Evolutionary conservation across 1,140 invertebrate genomes (phyloP).

Genomic region (Aphidius gifuensis): DNA sequence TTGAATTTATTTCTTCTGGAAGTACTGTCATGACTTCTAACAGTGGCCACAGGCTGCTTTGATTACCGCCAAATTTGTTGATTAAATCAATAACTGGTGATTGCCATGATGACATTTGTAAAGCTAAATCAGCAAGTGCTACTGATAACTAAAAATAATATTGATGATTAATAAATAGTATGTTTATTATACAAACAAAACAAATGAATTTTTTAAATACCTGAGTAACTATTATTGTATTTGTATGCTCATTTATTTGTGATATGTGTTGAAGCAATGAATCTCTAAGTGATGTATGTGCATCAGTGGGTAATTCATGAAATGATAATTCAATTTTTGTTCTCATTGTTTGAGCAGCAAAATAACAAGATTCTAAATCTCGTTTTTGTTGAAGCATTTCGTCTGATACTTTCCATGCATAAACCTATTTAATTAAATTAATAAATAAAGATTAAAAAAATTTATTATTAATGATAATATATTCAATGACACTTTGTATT

Average conservation of each 20-base stretch:
- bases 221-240: constrained; percentile 83
- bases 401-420: constrained; percentile 94
- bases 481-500: neutral
- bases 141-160: constrained; percentile 64
- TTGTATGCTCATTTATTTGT: constrained; percentile 78
- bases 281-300: constrained; percentile 82
- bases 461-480: neutral
- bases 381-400: constrained; percentile 83
- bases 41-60: constrained; percentile 70
- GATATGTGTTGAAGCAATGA: constrained; percentile 88
- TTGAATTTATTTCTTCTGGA: constrained; percentile 91
- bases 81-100: constrained; percentile 84
- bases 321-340: constrained; percentile 93
- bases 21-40: constrained; percentile 90
- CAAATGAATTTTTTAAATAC: constrained; percentile 44
- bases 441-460: constrained; percentile 24
- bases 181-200: constrained; percentile 11
- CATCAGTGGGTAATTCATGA: constrained; percentile 84
- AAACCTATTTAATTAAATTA: constrained; percentile 61
- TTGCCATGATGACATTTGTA: constrained; percentile 94
- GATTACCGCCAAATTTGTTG: constrained; percentile 64
- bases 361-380: constrained; percentile 90
- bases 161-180: neutral
- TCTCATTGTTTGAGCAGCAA: constrained; percentile 96
- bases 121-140: constrained; percentile 86